phyloP scores from a whole-genome alignment of 2,797 vertebrate species.

The Diplodus sargus region DNA sequence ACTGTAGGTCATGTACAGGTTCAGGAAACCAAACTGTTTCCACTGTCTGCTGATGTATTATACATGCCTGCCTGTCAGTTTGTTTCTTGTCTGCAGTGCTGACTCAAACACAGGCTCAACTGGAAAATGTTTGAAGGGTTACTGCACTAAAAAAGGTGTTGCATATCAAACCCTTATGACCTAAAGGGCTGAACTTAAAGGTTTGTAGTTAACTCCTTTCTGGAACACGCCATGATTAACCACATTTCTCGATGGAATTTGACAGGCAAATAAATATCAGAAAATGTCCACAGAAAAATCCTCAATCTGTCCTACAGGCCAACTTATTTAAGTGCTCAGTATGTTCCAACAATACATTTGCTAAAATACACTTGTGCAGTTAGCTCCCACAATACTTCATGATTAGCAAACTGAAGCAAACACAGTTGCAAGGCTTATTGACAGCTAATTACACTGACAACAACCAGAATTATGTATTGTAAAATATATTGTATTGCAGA shows the following conservation, averaged over 20 bases:
- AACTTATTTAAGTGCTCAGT: background rate
- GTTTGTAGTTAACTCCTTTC: background rate
- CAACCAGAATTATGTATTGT: no score
- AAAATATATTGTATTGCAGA: background rate
- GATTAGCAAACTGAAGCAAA: no score
- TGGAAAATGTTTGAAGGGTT: background rate
- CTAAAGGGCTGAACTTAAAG: background rate
- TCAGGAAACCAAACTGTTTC: slow-evolving; percentile 6
- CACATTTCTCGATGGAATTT: background rate
- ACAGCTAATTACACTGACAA: background rate
- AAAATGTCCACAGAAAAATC: background rate
- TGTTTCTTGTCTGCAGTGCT: background rate
- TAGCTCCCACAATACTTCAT: background rate
- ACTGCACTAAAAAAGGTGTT: no score
- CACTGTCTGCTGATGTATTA: slow-evolving; percentile 17
- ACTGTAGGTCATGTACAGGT: slow-evolving; percentile 6
- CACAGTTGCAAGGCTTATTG: background rate
- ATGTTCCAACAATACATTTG: background rate
- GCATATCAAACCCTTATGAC: background rate
- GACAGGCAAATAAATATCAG: background rate
- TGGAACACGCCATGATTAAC: background rate
- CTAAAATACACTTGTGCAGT: background rate
- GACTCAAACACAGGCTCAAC: background rate
- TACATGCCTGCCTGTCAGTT: background rate
- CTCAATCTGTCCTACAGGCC: background rate